Evolutionary conservation across 2,113 vertebrate genomes (phyloP).

Genomic region (Microcebus murinus): DNA sequence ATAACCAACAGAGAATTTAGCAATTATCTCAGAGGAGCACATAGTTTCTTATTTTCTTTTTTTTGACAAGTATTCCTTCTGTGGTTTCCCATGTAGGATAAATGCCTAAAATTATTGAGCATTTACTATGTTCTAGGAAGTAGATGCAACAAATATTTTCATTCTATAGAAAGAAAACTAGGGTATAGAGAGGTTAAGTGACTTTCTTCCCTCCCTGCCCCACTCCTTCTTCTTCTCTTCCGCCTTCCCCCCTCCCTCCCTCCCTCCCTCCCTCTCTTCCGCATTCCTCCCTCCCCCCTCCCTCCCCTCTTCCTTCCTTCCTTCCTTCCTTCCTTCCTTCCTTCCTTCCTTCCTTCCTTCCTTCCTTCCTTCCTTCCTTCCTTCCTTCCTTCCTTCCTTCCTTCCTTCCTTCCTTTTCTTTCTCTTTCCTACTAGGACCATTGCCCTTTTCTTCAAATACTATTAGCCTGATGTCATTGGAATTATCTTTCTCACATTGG

Average conservation of each 20-base stretch:
- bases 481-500: neutral
- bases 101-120: neutral
- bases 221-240: neutral
- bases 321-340: too few species aligned
- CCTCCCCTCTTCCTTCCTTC: too few species aligned
- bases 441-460: neutral
- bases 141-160: neutral
- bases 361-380: rapidly evolving
- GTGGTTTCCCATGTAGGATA: neutral
- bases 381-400: neutral
- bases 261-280: too few species aligned
- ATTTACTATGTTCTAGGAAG: neutral
- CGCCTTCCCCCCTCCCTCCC: neutral
- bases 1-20: neutral
- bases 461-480: neutral
- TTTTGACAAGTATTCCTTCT: neutral
- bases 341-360: rapidly evolving
- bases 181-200: neutral
- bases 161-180: neutral
- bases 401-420: rapidly evolving
- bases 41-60: neutral
- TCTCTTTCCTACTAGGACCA: neutral
- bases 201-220: neutral
- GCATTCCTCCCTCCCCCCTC: too few species aligned
- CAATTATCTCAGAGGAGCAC: neutral